Percentiles rank a stretch among this genome's conserved stretches.
phyloP scores from a whole-genome alignment of 2,113 vertebrate genomes.

The Phyllostomus discolor region DNA sequence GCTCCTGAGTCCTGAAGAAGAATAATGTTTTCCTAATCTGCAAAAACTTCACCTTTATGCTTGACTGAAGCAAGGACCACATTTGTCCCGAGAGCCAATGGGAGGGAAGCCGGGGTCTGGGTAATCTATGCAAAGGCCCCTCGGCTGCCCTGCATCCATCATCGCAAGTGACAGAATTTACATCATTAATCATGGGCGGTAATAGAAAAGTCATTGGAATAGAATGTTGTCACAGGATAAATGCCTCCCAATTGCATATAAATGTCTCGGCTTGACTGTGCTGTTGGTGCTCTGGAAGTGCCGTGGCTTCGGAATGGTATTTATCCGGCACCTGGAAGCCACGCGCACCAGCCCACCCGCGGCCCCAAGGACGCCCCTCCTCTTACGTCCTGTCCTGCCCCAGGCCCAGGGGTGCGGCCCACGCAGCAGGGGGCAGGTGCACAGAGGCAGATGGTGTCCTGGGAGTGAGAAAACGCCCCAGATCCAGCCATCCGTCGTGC shows the following conservation, averaged over 20 bases:
- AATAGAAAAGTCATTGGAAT: slow-evolving; percentile 69
- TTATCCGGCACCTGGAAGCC: slow-evolving; percentile 26
- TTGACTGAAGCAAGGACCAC: slow-evolving; percentile 14
- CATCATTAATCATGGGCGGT: slow-evolving; percentile 73
- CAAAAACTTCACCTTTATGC: slow-evolving; percentile 35
- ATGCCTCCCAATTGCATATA: slow-evolving; percentile 71
- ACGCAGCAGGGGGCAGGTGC: not conserved
- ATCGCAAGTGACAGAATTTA: slow-evolving; percentile 69
- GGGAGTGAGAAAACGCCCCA: not conserved
- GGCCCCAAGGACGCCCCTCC: not conserved
- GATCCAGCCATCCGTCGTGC: accelerated
- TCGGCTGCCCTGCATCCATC: slow-evolving; percentile 56
- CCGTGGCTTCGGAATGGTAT: slow-evolving; percentile 34
- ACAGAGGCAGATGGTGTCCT: not conserved
- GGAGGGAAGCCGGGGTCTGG: not conserved
- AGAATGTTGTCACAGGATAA: slow-evolving; percentile 70
- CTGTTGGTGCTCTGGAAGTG: slow-evolving; percentile 57
- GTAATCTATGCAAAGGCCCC: slow-evolving; percentile 58
- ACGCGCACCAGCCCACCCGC: not conserved
- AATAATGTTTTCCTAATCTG: not conserved
- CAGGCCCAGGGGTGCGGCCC: accelerated
- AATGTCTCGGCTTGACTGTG: slow-evolving; percentile 53
- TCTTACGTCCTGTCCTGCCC: not conserved
- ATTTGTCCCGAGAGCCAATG: slow-evolving; percentile 28
- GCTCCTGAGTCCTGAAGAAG: not conserved